Percentiles rank a stretch among this genome's conserved stretches.
Evolutionary conservation across 2,113 vertebrate species (phyloP).

Genomic region (Craseonycteris thonglongyai): DNA sequence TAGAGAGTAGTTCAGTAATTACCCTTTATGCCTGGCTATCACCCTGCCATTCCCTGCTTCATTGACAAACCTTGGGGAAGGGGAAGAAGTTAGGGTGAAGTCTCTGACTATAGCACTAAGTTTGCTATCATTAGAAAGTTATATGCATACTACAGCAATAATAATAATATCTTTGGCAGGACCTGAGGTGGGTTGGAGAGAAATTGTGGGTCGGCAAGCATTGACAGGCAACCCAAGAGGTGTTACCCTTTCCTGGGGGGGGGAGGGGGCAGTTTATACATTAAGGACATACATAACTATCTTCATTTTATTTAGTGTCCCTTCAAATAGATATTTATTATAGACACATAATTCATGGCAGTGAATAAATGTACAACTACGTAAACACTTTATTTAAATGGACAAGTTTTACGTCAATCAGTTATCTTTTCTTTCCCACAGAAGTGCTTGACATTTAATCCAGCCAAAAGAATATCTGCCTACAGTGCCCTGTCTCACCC

Average conservation of each 20-base stretch:
- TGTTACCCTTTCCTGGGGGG: not conserved
- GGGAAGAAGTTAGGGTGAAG: not conserved
- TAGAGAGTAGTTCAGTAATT: slow-evolving; percentile 20
- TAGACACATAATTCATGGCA: not conserved
- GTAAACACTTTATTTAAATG: not conserved
- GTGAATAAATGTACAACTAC: not conserved
- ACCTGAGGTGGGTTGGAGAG: not conserved
- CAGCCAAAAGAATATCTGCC: slow-evolving; percentile 94
- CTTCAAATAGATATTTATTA: not conserved
- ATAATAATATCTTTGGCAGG: not conserved
- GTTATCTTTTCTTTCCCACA: slow-evolving; percentile 74
- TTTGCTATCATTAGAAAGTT: not conserved
- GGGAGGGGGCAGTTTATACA: not conserved
- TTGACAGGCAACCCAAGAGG: not conserved
- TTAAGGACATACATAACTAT: not conserved
- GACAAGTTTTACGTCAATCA: not conserved
- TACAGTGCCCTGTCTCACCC: slow-evolving; percentile 93
- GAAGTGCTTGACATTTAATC: slow-evolving; percentile 97
- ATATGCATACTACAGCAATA: not conserved
- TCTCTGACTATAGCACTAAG: not conserved
- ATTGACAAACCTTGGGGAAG: not conserved
- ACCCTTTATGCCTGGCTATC: not conserved
- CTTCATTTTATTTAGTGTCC: not conserved
- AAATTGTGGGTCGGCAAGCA: not conserved
- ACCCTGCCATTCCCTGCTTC: not conserved